A percentile compares a stretch with the other conserved stretches of the same genome.
These are phyloP conservation scores for Cephalopholis sonnerati DNA, from an alignment of 2,113 vertebrate genomes.

Conservation along the genomic window DNA sequence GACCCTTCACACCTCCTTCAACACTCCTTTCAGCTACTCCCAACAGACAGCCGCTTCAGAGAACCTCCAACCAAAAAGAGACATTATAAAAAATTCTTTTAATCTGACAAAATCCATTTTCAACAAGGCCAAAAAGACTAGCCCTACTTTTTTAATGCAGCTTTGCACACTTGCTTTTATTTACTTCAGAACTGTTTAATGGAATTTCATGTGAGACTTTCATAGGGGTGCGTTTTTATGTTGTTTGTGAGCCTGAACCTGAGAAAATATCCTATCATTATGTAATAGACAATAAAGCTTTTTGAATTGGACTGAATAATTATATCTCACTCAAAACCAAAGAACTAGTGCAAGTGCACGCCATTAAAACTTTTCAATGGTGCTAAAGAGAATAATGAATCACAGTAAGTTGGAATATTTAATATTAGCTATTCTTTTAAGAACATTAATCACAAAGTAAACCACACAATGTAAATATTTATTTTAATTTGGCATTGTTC, in stretches of 20 bases:
- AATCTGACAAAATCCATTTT: slow-evolving; percentile 13
- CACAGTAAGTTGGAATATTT: too few relatives aligned
- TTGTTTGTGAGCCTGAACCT: not conserved
- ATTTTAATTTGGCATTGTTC: too few relatives aligned
- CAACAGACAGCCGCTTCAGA: not conserved
- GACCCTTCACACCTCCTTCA: not conserved
- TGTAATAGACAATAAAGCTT: not conserved
- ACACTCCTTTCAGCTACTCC: not conserved
- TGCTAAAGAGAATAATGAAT: too few relatives aligned
- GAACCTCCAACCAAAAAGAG: not conserved
- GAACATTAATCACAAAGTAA: too few relatives aligned
- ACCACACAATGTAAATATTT: too few relatives aligned
- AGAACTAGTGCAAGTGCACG: too few relatives aligned
- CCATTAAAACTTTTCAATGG: too few relatives aligned
- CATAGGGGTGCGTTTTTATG: not conserved
- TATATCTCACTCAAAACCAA: too few relatives aligned
- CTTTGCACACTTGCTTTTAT: not conserved
- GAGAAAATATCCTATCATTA: not conserved
- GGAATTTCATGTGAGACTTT: not conserved
- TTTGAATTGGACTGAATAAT: too few relatives aligned
- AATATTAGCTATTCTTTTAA: too few relatives aligned
- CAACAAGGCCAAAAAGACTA: not conserved
- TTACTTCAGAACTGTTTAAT: not conserved
- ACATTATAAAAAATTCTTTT: not conserved
- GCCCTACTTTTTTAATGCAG: not conserved